Evolutionary conservation across 2,888 invertebrate species (phyloP), one percentile per base, ranked within the genome.

Genomic region (Acheta domesticus): DNA sequence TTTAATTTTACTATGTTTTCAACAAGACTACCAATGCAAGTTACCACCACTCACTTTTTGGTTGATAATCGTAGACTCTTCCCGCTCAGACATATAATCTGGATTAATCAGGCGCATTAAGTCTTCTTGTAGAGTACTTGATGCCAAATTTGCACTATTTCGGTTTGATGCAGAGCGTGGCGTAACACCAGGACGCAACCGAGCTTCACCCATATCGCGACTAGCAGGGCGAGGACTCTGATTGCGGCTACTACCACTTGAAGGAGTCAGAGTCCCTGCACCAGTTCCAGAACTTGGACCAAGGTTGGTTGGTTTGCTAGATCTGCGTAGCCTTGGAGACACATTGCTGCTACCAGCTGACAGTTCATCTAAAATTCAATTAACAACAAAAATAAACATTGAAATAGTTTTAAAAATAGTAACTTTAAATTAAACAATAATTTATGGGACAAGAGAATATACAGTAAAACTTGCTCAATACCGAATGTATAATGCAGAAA

Each of bases 81-180:
- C 76, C 50, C 74, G 78, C 82, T 78, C 78, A n/a, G 16, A 62
- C 79, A 89, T 88, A 84, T 88, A 89, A 84, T 95, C 95, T 0
- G 95, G 95, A 87, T 94, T 94, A 84, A 96, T 96, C 48, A 96
- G 89, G 77, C 94, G 92, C 89, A 96, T 93, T 36, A 95, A 88
- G 85, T 97, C 96, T 86, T 96, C 96, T 88, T 96, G 93, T 49
- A 93, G 88, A 36, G 92, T 92, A 83, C 90, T 91, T 49, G 84
- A 84, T 14, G 84, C 88, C 75, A 91, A 85, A 85, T 91, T 91
- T 16, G 91, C 90, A 81, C 91, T 91, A 84, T 91, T 91, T 78
- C 91, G 85, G 83, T 91, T 90, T 4, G 89, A 88, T 79, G 86
- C 77, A 49, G 77, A 79, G n/a, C 81, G 77, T 12, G 80, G 80